A percentile compares a stretch with the other conserved stretches of the same genome.
These are phyloP conservation scores for Dicentrarchus labrax DNA, from an alignment of 2,113 vertebrate genomes.

Conservation along the genomic window DNA sequence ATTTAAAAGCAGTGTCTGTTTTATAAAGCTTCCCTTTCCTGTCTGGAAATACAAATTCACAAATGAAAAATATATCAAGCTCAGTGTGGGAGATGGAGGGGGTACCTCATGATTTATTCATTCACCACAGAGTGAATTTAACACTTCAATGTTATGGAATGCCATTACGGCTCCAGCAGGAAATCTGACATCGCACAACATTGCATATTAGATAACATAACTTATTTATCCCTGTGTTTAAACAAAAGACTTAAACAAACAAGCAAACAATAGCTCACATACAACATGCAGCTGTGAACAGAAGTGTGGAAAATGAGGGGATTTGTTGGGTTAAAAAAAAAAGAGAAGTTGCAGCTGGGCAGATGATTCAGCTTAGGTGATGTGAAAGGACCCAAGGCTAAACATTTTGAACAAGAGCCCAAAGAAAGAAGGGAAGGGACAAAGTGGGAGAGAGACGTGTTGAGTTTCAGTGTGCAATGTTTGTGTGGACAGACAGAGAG, in stretches of 20 bases:
- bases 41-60: slow-evolving; percentile 58
- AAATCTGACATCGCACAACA: slow-evolving; percentile 52
- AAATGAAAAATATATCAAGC: slow-evolving; percentile 70
- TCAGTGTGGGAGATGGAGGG: slow-evolving; percentile 50
- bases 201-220: slow-evolving; percentile 48
- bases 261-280: slow-evolving; percentile 18
- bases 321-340: slow-evolving; percentile 35
- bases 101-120: slow-evolving; percentile 76
- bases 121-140: slow-evolving; percentile 60
- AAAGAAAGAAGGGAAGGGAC: slow-evolving; percentile 25
- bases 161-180: slow-evolving; percentile 52
- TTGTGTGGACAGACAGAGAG: slow-evolving; percentile 2
- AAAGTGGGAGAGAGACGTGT: slow-evolving; percentile 22
- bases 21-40: slow-evolving; percentile 32
- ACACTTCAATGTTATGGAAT: slow-evolving; percentile 63
- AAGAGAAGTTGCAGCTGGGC: slow-evolving; percentile 50
- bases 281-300: slow-evolving; percentile 26
- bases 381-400: slow-evolving; percentile 57
- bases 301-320: slow-evolving; percentile 8
- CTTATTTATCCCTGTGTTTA: slow-evolving; percentile 44
- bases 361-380: slow-evolving; percentile 57
- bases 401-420: slow-evolving; percentile 61
- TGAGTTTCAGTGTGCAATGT: slow-evolving; percentile 22
- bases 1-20: slow-evolving; percentile 21
- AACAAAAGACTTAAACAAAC: slow-evolving; percentile 12